A percentile compares a stretch with the other conserved stretches of the same genome.
phyloP scores from a whole-genome alignment of 2,113 vertebrate genomes.

The Panurus biarmicus region DNA sequence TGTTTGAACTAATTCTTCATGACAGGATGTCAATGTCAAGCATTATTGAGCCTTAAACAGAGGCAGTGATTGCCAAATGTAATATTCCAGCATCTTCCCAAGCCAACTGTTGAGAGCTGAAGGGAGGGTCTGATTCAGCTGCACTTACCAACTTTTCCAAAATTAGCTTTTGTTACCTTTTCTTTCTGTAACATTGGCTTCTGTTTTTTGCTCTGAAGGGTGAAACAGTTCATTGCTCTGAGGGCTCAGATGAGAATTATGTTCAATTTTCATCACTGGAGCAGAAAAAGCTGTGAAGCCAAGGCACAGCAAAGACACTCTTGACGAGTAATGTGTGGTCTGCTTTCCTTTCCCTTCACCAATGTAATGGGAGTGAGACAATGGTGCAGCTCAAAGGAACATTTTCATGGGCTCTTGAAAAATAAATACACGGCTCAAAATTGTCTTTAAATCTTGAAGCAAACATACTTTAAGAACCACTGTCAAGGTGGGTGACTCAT shows the following conservation, averaged over 20 bases:
- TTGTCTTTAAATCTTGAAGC: background rate
- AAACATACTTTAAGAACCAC: background rate
- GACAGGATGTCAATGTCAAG: conserved; percentile 33
- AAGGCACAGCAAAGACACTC: background rate
- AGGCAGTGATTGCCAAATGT: background rate
- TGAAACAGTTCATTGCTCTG: background rate
- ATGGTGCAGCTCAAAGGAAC: background rate
- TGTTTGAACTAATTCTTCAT: conserved; percentile 30
- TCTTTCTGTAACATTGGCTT: background rate
- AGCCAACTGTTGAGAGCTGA: background rate
- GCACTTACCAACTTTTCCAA: background rate
- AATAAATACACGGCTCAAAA: background rate
- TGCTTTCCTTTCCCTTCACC: background rate
- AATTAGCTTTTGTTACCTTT: background rate
- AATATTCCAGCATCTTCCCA: background rate
- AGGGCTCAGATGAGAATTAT: background rate
- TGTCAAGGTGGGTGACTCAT: background rate
- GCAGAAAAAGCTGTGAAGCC: background rate
- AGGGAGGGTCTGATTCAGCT: background rate
- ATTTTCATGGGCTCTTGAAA: background rate
- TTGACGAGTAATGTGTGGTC: background rate
- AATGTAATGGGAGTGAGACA: background rate
- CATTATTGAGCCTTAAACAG: background rate
- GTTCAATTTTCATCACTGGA: background rate
- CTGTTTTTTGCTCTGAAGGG: background rate